Conservation (phyloP, 1,140 invertebrate genomes). For the Apis mellifera region DNA sequence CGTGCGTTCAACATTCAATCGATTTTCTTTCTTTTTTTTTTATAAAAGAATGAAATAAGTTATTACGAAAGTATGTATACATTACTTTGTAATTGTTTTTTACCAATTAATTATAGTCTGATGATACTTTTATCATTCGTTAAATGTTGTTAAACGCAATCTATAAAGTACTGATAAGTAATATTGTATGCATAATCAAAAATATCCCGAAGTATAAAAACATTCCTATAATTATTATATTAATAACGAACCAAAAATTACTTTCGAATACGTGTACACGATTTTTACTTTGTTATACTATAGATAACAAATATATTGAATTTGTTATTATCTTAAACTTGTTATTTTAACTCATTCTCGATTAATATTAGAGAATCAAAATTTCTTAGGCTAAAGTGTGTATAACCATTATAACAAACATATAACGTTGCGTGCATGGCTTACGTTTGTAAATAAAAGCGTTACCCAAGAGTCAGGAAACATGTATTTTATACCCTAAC, state of each 20-base stretch:
- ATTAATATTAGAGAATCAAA: neutral
- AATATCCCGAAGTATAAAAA: too few species aligned
- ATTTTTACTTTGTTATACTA: neutral
- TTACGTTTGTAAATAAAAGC: constrained; percentile 52
- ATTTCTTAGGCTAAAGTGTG: neutral
- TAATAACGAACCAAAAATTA: neutral
- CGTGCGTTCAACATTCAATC: neutral
- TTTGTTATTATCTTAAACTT: neutral
- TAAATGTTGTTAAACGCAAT: too few species aligned
- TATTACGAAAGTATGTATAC: too few species aligned
- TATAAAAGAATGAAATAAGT: neutral
- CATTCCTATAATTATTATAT: too few species aligned
- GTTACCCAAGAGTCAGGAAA: neutral
- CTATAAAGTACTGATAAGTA: neutral
- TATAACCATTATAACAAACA: neutral
- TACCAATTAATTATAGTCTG: neutral
- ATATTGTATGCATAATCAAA: too few species aligned
- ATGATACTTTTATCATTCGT: too few species aligned
- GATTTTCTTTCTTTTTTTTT: neutral
- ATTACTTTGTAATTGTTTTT: neutral
- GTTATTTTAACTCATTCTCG: neutral
- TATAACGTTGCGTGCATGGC: constrained; percentile 30
- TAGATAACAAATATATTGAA: neutral
- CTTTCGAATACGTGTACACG: neutral
- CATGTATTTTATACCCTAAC: neutral